These are phyloP conservation scores for Epinephelus lanceolatus DNA, from an alignment of 2,113 vertebrate species.

Conservation along the genomic window DNA sequence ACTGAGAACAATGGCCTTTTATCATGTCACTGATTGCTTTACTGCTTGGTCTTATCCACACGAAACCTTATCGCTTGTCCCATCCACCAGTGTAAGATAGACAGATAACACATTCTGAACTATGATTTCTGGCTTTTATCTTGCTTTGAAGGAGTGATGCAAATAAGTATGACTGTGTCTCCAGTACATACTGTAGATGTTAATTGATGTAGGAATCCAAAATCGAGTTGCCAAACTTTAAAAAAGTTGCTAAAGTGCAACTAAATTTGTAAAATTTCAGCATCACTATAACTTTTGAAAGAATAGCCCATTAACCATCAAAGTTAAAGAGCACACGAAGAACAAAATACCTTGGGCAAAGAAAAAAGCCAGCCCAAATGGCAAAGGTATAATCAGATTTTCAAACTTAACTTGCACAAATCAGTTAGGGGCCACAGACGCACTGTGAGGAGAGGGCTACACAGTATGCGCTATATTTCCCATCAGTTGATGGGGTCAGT, in stretches of 20 bases:
- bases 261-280: neutral
- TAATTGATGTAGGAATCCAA: neutral
- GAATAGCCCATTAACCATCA: neutral
- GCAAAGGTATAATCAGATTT: neutral
- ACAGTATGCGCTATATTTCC: neutral
- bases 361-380: neutral
- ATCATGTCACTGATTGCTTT: conserved; percentile 51
- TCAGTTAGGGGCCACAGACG: conserved; percentile 4
- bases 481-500: neutral
- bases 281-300: neutral
- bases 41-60: conserved; percentile 41
- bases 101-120: neutral
- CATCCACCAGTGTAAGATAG: neutral
- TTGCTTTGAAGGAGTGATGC: neutral
- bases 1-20: conserved; percentile 42
- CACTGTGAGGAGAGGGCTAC: neutral
- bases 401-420: neutral
- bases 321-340: neutral
- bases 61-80: conserved; percentile 27
- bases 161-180: neutral
- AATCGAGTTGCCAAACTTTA: too few relatives aligned
- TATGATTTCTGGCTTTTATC: neutral
- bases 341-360: neutral
- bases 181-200: neutral
- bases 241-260: neutral